phyloP scores from a whole-genome alignment of 1,140 invertebrate genomes.

The Aphelinus certus region DNA sequence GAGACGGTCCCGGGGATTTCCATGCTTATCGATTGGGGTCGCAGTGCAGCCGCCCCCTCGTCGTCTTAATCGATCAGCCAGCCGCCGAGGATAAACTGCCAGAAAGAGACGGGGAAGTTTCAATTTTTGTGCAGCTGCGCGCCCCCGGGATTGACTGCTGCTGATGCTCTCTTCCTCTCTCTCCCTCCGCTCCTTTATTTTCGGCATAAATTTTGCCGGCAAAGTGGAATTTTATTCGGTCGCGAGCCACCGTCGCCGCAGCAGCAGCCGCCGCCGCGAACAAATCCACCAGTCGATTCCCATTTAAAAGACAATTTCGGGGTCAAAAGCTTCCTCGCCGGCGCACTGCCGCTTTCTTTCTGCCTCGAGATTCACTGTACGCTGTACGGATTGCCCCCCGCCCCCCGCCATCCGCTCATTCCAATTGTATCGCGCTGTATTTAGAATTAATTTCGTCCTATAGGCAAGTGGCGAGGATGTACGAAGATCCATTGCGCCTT shows the following conservation, averaged over 20 bases:
- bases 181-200: conserved; percentile 8
- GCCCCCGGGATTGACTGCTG: conserved; percentile 12
- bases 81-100: conserved; percentile 15
- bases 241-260: background rate
- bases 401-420: no score
- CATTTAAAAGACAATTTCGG: conserved; percentile 28
- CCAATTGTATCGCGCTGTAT: no score
- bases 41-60: background rate
- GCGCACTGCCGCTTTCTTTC: no score
- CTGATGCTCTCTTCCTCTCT: background rate
- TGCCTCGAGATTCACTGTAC: no score
- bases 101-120: conserved; percentile 12
- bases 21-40: conserved; percentile 29
- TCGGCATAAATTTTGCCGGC: conserved; percentile 23
- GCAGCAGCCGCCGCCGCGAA: background rate
- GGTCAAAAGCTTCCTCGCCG: conserved; percentile 3
- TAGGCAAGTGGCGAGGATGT: no score
- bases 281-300: conserved; percentile 19
- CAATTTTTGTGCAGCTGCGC: conserved; percentile 31
- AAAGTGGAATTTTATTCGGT: conserved; percentile 36
- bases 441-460: no score
- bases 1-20: conserved; percentile 25
- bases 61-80: conserved; percentile 30
- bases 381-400: no score
- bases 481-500: no score